Conservation (phyloP, 2,888 invertebrate genomes). For the Tenthredo notha region DNA sequence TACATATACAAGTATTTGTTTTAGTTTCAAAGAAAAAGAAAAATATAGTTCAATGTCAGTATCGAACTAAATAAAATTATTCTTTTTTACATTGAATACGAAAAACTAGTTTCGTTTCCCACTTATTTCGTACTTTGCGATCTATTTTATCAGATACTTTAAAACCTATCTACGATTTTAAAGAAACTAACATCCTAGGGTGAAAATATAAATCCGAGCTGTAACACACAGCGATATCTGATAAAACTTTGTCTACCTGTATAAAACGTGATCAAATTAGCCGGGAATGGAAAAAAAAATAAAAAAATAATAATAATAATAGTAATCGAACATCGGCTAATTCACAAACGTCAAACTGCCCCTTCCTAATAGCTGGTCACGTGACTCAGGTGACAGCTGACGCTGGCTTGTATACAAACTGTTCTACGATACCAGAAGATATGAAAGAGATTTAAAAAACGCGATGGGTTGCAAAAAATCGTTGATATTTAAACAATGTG, state of each 20-base stretch:
- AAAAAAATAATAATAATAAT: no score
- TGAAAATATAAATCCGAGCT: not conserved
- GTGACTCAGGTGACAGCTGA: slow-evolving; percentile 38
- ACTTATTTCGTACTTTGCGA: not conserved
- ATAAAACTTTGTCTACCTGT: not conserved
- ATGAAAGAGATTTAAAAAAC: not conserved
- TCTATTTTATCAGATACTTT: not conserved
- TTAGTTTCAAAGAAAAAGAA: not conserved
- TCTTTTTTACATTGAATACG: not conserved
- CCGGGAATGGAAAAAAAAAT: not conserved
- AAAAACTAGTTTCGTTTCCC: not conserved
- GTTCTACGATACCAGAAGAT: not conserved
- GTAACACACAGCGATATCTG: not conserved
- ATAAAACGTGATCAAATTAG: not conserved
- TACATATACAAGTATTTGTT: not conserved
- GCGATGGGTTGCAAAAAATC: not conserved
- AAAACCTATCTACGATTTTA: not conserved
- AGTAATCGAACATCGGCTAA: not conserved
- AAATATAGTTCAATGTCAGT: not conserved
- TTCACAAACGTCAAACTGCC: slow-evolving; percentile 4
- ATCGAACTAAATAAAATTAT: not conserved
- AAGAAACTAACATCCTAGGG: not conserved
- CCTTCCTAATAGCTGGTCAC: slow-evolving; percentile 8
- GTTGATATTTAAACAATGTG: not conserved
- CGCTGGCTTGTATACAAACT: slow-evolving; percentile 24